Base-by-base conservation (phyloP, 1,140 invertebrate species). In the Liolophura sinensis region DNA sequence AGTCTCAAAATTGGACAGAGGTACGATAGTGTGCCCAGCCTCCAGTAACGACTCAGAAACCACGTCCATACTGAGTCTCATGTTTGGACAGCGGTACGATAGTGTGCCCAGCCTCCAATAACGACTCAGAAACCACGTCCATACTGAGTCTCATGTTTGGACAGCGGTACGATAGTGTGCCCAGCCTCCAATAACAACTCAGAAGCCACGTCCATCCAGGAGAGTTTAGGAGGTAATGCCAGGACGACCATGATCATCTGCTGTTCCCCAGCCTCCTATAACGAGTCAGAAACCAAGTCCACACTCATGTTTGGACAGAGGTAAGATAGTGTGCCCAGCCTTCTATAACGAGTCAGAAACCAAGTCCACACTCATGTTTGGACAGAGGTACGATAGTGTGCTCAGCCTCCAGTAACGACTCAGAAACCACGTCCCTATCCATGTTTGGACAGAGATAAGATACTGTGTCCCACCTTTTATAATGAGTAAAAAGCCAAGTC, bases 191-290 rank as follows among this genome's bases (percentile, higher is more conserved):
- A n/a, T n/a, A n/a, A n/a, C n/a, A n/a, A n/a, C n/a, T n/a, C n/a
- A n/a, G n/a, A n/a, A n/a, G n/a, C n/a, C n/a, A n/a, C n/a, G n/a
- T n/a, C n/a, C n/a, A n/a, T 99, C 67, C 98, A 99, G 89, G 98
- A 99, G 87, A 98, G 96, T 65, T 89, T 99, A 57, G 98, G 98
- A 85, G 98, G 98, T 79, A 99, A 99, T 83, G 97, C 98, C 25
- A 89, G 97, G 73, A 99, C 97, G 15, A 99, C 97, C 18, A 99
- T 99, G 78, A 95, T 99, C 65, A 99, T 99, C 79, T 99, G 98
- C 84, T 98, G 96, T 84, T 99, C 98, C 0, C 98, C 98, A 20
- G 97, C 98, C n/a, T 97, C 95, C 57, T 99, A 96, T 81, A 99
- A 99, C 82, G 98, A 99, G 85, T 91, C 94, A 48, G 98, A 99